phyloP scores from a whole-genome alignment of 2,888 invertebrate species.

The Philereme transversata region DNA sequence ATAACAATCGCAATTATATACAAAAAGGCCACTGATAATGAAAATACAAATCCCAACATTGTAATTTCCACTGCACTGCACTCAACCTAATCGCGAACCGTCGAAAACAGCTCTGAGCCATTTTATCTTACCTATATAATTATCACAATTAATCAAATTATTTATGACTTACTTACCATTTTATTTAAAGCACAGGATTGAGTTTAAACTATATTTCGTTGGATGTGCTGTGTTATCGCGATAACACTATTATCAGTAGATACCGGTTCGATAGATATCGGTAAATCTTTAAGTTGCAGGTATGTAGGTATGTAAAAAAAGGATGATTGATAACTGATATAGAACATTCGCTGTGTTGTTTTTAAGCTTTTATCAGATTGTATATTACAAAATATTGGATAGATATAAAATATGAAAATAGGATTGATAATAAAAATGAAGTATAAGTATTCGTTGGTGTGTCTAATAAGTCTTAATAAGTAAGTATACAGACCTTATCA shows the following conservation, averaged over 20 bases:
- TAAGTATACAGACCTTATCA: no score
- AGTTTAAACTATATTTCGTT: slow-evolving; percentile 54
- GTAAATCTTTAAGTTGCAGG: slow-evolving; percentile 20
- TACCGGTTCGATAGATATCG: slow-evolving; percentile 32
- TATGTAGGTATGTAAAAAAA: slow-evolving; percentile 21
- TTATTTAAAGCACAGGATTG: slow-evolving; percentile 58
- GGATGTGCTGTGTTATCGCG: slow-evolving; percentile 33
- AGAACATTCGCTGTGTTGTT: slow-evolving; percentile 19
- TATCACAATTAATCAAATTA: slow-evolving; percentile 43
- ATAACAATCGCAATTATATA: slow-evolving; percentile 53
- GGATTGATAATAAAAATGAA: no score
- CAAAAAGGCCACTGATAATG: slow-evolving; percentile 44
- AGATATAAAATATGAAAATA: no score
- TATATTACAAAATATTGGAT: no score
- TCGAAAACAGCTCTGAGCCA: slow-evolving; percentile 22
- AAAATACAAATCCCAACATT: slow-evolving; percentile 41
- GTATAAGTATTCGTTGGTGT: no score
- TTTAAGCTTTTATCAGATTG: not conserved
- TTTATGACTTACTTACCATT: slow-evolving; percentile 75
- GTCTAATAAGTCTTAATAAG: no score
- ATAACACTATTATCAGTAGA: slow-evolving; percentile 35
- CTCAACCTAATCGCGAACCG: slow-evolving; percentile 26
- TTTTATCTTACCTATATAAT: slow-evolving; percentile 25
- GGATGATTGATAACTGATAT: slow-evolving; percentile 29
- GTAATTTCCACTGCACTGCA: slow-evolving; percentile 31